Base-by-base conservation (phyloP, 2,113 vertebrate species). In the Mesoclemmys tuberculata region DNA sequence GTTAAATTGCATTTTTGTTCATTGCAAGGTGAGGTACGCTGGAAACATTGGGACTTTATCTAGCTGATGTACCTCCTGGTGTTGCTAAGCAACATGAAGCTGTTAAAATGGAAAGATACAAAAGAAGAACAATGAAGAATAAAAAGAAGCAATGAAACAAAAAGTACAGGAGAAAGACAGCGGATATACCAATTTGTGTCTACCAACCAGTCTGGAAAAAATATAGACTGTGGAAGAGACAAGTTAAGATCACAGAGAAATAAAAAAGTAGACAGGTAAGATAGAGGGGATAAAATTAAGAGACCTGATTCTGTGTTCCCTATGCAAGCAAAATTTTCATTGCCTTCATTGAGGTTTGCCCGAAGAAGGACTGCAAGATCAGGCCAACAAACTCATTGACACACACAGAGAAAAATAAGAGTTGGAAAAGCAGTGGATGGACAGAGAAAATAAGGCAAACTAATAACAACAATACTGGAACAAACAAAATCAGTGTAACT, bases 1-100 rank as follows among this genome's bases (percentile, higher is more conserved):
- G 87, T 88, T 89, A 89, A 92, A 93, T 93, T 58, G 6, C 9
- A 27, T 82, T 92, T 89, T 74, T 93, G 77, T 82, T 92, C 48
- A 21, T 68, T 29, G 44, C 61, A 71, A 94, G 95, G 89, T 88
- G 84, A 94, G 78, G 35, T 64, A 86, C 74, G 51, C 68, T 95
- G 49, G 77, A 84, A 96, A 54, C 77, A 51, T 51, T 38, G 46
- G 51, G 27, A 71, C 35, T 21, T 71, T 84, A 46, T 87, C 78
- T 94, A 90, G 71, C 44, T 92, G 92, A 81, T 94, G 95, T 90
- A 87, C 31, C 91, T 94, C 88, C 58, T 80, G 13, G 58, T 55
- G 96, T 97, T 97, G 95, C 96, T 96, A 93, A 93, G 96, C 94
- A 96, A 96, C 95, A 29, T 52, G 49, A 89, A 92, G 51, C 46